phyloP scores from a whole-genome alignment of 2,888 invertebrate genomes.

The Lymantria dispar region DNA sequence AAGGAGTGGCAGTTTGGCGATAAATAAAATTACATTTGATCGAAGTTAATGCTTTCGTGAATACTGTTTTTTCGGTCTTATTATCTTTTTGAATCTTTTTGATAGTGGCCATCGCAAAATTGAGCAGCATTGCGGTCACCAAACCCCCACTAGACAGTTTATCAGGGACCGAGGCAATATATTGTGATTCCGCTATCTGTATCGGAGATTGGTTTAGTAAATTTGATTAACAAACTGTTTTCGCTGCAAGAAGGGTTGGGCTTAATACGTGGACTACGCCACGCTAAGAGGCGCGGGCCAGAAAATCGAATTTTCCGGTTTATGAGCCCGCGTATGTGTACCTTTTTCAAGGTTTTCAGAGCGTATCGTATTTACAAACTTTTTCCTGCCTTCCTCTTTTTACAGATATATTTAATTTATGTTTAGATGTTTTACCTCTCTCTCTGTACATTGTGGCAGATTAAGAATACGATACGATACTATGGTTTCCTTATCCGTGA shows the following conservation, averaged over 20 bases:
- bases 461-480: too few relatives aligned
- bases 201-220: constrained; percentile 69
- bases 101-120: constrained; percentile 15
- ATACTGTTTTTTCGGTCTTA: background rate
- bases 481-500: too few relatives aligned
- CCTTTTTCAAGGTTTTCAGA: constrained; percentile 63
- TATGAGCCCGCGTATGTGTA: constrained; percentile 49
- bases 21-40: too few relatives aligned
- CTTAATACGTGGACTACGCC: constrained; percentile 54
- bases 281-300: constrained; percentile 66
- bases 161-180: constrained; percentile 56
- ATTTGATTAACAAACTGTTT: constrained; percentile 72
- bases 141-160: constrained; percentile 46
- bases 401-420: background rate
- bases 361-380: constrained; percentile 61
- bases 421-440: background rate
- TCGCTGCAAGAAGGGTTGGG: constrained; percentile 65
- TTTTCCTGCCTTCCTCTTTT: constrained; percentile 8
- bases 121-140: constrained; percentile 22
- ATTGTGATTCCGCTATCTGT: constrained; percentile 67
- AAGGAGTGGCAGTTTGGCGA: too few relatives aligned
- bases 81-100: background rate
- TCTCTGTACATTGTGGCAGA: background rate
- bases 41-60: too few relatives aligned
- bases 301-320: constrained; percentile 78